These are phyloP conservation scores for Oryzias woworae DNA, from an alignment of 2,113 vertebrate species.

Conservation along the genomic window DNA sequence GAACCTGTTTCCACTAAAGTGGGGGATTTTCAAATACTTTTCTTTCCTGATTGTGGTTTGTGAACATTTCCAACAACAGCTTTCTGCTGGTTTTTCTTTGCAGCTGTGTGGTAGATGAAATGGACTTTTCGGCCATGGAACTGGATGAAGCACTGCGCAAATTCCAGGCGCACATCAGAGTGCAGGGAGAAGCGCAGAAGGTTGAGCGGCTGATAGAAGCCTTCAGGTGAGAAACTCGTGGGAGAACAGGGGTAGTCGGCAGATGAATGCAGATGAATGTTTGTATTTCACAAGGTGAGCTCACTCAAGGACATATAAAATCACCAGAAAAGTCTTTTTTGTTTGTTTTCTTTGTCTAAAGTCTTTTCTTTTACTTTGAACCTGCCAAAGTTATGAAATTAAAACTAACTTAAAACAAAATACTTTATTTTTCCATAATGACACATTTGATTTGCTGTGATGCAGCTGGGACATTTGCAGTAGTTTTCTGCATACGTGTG, in stretches of 20 bases:
- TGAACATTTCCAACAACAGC: not conserved
- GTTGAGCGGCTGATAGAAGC: conserved; percentile 95
- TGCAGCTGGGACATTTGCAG: no score
- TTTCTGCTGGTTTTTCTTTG: conserved; percentile 9
- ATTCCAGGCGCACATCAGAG: conserved; percentile 96
- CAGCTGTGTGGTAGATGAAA: conserved; percentile 97
- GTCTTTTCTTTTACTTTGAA: no score
- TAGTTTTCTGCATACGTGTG: no score
- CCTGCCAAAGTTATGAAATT: no score
- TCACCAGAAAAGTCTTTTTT: no score
- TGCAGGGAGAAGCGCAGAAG: conserved; percentile 97
- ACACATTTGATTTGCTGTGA: no score
- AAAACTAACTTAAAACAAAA: no score
- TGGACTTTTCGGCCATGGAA: conserved; percentile 96
- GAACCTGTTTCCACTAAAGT: not conserved
- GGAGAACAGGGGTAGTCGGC: not conserved
- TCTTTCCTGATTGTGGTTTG: not conserved
- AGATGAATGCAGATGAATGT: no score
- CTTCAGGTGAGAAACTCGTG: conserved; percentile 82
- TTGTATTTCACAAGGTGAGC: not conserved
- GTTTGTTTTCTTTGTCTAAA: no score
- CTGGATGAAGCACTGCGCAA: conserved; percentile 95
- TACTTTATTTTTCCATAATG: no score
- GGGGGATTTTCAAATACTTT: no score
- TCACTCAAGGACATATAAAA: no score